These are phyloP conservation scores for Protomyctophum bolini DNA, from an alignment of 2,113 vertebrate species.

Conservation along the genomic window DNA sequence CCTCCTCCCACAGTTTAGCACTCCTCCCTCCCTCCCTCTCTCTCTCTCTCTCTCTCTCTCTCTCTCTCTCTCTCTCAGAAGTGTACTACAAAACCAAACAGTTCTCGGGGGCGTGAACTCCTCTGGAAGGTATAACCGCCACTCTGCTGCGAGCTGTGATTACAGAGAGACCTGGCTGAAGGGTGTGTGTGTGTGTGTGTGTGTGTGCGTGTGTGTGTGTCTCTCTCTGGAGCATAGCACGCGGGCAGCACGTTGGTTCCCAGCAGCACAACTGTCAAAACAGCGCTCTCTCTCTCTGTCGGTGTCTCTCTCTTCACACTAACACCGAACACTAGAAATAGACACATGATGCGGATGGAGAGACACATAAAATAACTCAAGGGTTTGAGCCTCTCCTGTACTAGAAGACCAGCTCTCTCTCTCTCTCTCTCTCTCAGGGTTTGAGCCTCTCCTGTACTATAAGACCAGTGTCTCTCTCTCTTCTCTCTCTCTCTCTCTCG, in stretches of 20 bases:
- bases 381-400: no score
- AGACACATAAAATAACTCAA: no score
- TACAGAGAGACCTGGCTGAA: constrained; percentile 69
- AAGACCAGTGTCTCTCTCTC: no score
- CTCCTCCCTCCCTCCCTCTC: constrained; percentile 61
- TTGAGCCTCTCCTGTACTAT: no score
- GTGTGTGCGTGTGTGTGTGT: neutral
- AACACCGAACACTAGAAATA: no score
- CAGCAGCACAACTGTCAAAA: constrained; percentile 80
- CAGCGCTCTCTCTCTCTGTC: constrained; percentile 58
- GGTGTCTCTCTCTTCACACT: no score
- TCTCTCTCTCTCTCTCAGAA: constrained; percentile 48
- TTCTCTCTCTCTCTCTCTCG: no score
- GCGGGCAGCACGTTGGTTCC: constrained; percentile 61
- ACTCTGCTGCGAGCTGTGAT: constrained; percentile 72
- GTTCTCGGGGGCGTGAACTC: constrained; percentile 85
- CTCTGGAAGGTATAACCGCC: constrained; percentile 82
- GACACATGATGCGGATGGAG: no score
- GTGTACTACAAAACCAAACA: constrained; percentile 81
- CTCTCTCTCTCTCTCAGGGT: no score
- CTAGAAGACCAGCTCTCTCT: no score
- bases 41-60: constrained; percentile 64
- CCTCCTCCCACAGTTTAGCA: constrained; percentile 74
- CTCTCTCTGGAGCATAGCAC: constrained; percentile 62
- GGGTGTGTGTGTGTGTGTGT: neutral